phyloP scores from a whole-genome alignment of 2,113 vertebrate species.

The Mirounga angustirostris region DNA sequence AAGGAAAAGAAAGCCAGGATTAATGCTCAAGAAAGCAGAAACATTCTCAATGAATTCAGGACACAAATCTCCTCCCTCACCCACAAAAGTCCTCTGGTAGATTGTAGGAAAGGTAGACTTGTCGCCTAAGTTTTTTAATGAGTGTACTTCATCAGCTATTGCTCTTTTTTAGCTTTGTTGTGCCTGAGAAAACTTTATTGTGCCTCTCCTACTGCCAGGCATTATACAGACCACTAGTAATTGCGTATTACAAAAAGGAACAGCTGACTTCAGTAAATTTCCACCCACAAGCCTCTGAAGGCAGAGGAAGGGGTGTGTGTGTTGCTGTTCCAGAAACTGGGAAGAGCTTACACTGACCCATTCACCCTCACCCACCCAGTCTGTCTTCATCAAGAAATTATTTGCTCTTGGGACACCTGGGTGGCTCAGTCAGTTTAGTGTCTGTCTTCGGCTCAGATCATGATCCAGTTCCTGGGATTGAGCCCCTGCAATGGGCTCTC shows the following conservation, averaged over 20 bases:
- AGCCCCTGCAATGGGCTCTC: too few relatives aligned
- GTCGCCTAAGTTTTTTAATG: constrained; percentile 1
- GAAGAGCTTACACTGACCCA: neutral
- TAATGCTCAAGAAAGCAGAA: constrained; percentile 14
- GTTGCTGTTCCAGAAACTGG: neutral
- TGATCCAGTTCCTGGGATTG: too few relatives aligned
- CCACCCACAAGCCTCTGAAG: neutral
- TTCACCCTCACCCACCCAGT: neutral
- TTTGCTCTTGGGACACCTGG: neutral
- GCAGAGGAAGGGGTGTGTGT: neutral
- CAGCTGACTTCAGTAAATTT: neutral
- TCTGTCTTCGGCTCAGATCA: too few relatives aligned
- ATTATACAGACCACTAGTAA: neutral
- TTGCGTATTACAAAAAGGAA: neutral
- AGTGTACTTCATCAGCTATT: neutral
- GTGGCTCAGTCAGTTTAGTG: too few relatives aligned
- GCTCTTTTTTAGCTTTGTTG: neutral
- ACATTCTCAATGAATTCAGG: neutral
- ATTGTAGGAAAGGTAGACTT: neutral
- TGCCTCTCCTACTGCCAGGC: neutral
- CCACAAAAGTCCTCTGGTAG: neutral
- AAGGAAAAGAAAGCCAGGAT: neutral
- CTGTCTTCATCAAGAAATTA: neutral
- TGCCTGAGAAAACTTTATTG: neutral
- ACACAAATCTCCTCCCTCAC: neutral